These are phyloP conservation scores for Setophaga kirtlandii DNA, from an alignment of 2,113 vertebrate species.

Conservation along the genomic window DNA sequence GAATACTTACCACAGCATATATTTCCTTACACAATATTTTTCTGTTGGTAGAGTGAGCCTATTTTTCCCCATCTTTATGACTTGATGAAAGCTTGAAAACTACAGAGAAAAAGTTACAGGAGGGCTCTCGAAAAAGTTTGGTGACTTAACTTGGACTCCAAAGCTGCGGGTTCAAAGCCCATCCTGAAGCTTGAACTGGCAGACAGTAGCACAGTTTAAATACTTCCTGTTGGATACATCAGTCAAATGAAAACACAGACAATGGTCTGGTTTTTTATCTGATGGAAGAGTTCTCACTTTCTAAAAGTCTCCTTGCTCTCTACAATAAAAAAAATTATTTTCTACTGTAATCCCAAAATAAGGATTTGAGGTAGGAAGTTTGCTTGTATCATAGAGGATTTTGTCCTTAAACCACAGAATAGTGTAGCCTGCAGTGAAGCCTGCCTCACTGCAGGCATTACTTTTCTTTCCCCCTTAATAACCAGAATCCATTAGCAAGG, in stretches of 20 bases:
- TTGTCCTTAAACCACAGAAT: background rate
- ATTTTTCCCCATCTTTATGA: background rate
- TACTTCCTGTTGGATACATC: background rate
- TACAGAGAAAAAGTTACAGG: background rate
- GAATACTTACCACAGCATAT: background rate
- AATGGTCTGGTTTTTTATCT: background rate
- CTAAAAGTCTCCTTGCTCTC: background rate
- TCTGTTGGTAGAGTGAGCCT: background rate
- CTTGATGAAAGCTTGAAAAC: background rate
- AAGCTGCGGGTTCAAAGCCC: background rate
- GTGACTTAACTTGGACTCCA: background rate
- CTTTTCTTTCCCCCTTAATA: background rate
- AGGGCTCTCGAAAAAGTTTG: background rate
- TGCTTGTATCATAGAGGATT: background rate
- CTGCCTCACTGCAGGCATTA: background rate
- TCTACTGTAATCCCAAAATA: background rate
- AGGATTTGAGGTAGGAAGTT: background rate
- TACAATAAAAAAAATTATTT: background rate
- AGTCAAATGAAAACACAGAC: background rate
- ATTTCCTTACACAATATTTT: constrained; percentile 10
- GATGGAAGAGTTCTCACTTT: background rate
- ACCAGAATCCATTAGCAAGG: background rate
- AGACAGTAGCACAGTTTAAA: background rate
- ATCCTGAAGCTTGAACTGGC: background rate
- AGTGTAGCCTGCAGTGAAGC: background rate